These are phyloP conservation scores for Meandrina meandrites DNA, from an alignment of 92 coral and sea anemone species.

Conservation along the genomic window DNA sequence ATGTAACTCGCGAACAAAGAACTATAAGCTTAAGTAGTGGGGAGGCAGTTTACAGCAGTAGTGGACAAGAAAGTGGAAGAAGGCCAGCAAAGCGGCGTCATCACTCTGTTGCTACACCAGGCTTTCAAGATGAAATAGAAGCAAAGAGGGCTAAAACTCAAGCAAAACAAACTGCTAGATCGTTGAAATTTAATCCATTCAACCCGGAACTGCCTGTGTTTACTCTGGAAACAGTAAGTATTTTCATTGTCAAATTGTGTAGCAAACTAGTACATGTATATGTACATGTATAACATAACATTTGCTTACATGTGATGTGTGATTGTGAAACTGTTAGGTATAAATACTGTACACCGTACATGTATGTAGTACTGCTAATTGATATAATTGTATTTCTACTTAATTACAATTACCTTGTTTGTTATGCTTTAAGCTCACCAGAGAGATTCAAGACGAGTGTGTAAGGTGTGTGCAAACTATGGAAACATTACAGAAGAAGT, in stretches of 20 bases:
- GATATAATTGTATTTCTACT: background rate
- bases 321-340: too few species aligned
- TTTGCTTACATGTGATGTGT: too few species aligned
- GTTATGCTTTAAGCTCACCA: constrained; percentile 53
- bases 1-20: constrained; percentile 24
- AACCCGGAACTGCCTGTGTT: constrained; percentile 41
- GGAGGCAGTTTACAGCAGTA: background rate
- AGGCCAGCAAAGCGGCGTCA: constrained; percentile 56
- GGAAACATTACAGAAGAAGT: constrained; percentile 57
- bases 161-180: constrained; percentile 7
- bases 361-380: too few species aligned
- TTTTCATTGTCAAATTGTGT: background rate
- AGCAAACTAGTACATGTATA: background rate
- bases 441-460: constrained; percentile 60
- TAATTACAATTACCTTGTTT: background rate
- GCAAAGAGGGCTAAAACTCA: constrained; percentile 10
- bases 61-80: constrained; percentile 4
- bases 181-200: background rate
- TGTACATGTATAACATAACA: too few species aligned
- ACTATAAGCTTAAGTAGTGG: constrained; percentile 20
- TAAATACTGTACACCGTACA: too few species aligned
- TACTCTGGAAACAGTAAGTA: constrained; percentile 73
- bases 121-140: constrained; percentile 32
- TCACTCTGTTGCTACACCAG: constrained; percentile 59
- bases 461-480: constrained; percentile 50